Base-by-base conservation (phyloP, 2,888 invertebrate genomes). In the Dermolepida albohirtum region DNA sequence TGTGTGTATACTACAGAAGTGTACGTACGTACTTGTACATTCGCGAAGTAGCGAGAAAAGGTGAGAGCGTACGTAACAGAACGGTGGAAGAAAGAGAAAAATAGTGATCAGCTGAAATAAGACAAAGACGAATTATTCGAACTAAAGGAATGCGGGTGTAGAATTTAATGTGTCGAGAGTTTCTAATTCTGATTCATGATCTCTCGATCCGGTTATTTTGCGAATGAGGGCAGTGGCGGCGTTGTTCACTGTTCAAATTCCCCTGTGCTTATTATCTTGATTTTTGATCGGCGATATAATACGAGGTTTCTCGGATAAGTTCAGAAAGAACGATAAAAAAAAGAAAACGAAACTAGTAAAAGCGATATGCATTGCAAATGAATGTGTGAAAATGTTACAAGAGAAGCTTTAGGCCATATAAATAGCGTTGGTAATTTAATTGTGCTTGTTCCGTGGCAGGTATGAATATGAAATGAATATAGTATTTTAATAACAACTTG, bases 171-270 rank as follows among this genome's bases (percentile, higher is more conserved):
- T 73, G 75, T 75, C 72, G 72, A 74, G 70, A 74, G 74, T 76
- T 76, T 76, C 76, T 75, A 76, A 75, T 74, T 74, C 76, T 77
- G 75, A 77, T 76, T 77, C 77, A 78, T 75, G 75, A 71, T 70
- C 74, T 34, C 34, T 72, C 68, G 75, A 62, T 70, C 67, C 49
- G 62, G 67, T 67, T 50, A 57, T 50, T 59, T 67, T 50, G 57
- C 66, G 57, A 59, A 66, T 49, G 50, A 50, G 66, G 40, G 55
- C 39, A 55, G 27, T 27, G 27, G 50, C 16, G 34, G 6, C 10
- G 34, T 34, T 34, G 8, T 8, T 10, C 6, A 34, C 34, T 8
- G 34, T 34, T 34, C 34, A 7, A 34, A 34, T 34, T 34, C 34
- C 34, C 34, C 34, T 2, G 34, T 34, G 34, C 6, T 34, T 34